phyloP scores from a whole-genome alignment of 2,113 vertebrate species.

The Zootoca vivipara region DNA sequence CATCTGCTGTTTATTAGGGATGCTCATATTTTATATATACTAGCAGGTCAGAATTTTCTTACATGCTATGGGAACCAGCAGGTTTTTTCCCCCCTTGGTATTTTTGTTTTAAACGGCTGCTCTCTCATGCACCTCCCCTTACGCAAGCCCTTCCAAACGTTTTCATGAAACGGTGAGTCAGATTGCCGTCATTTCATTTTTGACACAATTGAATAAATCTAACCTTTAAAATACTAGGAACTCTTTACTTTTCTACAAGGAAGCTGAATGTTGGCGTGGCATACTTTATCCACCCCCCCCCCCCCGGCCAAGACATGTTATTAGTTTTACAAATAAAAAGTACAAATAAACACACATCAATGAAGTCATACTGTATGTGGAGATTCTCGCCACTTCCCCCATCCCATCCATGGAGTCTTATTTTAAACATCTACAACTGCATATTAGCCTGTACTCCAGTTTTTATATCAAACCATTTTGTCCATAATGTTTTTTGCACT shows the following conservation, averaged over 20 bases:
- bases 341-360: no score
- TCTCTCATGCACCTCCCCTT: conserved; percentile 14
- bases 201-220: conserved; percentile 25
- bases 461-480: no score
- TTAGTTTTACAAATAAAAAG: no score
- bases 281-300: no score
- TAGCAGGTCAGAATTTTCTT: conserved; percentile 30
- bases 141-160: not conserved
- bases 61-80: not conserved
- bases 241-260: conserved; percentile 26
- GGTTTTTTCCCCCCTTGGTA: not conserved
- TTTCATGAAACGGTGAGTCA: conserved; percentile 18
- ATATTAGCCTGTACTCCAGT: no score
- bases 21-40: conserved; percentile 58
- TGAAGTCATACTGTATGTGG: no score
- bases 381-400: no score
- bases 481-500: no score
- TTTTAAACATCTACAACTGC: no score
- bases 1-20: conserved; percentile 69
- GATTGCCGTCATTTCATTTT: conserved; percentile 1
- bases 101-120: not conserved
- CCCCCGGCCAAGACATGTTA: no score
- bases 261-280: not conserved
- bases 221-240: not conserved
- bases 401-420: no score